A percentile compares a stretch with the other conserved stretches of the same genome.
Conservation (phyloP, 2,113 vertebrate genomes). For the Scortum barcoo region DNA sequence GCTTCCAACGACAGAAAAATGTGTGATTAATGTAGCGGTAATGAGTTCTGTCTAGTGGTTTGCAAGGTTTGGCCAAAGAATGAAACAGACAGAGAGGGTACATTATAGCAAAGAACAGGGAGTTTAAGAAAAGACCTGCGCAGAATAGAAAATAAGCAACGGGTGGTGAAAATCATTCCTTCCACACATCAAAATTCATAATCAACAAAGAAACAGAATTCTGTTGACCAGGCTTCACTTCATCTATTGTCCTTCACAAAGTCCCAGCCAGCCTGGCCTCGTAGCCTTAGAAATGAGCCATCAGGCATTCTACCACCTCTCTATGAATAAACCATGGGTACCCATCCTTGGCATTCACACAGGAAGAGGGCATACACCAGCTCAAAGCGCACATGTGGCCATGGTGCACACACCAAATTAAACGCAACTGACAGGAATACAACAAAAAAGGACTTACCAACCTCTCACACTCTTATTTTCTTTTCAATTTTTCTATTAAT, state of each 20-base stretch:
- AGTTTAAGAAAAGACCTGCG: slow-evolving; percentile 15
- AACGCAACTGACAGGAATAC: slow-evolving; percentile 18
- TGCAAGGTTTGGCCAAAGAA: slow-evolving; percentile 34
- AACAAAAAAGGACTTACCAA: neutral
- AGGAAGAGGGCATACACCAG: slow-evolving; percentile 40
- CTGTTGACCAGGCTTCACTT: slow-evolving; percentile 37
- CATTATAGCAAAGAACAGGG: slow-evolving; percentile 17
- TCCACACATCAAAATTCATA: slow-evolving; percentile 23
- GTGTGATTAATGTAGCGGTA: slow-evolving; percentile 45
- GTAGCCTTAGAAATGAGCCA: slow-evolving; percentile 55
- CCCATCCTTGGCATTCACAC: slow-evolving; percentile 50
- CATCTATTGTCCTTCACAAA: slow-evolving; percentile 41
- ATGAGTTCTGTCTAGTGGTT: slow-evolving; percentile 58
- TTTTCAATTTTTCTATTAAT: neutral
- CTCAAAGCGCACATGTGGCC: slow-evolving; percentile 30
- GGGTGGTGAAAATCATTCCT: slow-evolving; percentile 24
- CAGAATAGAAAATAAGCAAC: slow-evolving; percentile 9
- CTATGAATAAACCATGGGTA: slow-evolving; percentile 72
- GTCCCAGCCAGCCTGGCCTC: slow-evolving; percentile 25
- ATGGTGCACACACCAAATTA: neutral
- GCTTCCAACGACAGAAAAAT: slow-evolving; percentile 26
- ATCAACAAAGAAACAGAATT: slow-evolving; percentile 37
- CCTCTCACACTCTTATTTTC: neutral
- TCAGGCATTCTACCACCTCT: slow-evolving; percentile 53
- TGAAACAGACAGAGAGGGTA: slow-evolving; percentile 31